Percentiles rank a stretch among this genome's conserved stretches.
Conservation (phyloP, 2,888 invertebrate genomes). For the Bombylius discolor region DNA sequence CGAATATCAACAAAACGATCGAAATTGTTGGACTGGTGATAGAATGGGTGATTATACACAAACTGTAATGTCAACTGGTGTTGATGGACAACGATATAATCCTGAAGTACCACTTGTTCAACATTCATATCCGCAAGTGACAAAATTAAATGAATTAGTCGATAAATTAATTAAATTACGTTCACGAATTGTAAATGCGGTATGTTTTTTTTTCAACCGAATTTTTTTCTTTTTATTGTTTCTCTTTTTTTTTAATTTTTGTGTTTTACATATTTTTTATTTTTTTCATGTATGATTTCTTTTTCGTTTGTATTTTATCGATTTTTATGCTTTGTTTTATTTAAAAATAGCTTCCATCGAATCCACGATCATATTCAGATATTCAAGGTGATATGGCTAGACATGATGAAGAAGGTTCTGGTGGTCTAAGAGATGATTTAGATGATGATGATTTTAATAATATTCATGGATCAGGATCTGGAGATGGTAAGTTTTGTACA, state of each 20-base stretch:
- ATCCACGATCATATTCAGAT: slow-evolving; percentile 27
- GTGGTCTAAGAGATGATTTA: slow-evolving; percentile 22
- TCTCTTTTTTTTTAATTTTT: too few species aligned
- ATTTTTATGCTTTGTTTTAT: background rate
- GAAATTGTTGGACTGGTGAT: slow-evolving; percentile 36
- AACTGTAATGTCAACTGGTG: slow-evolving; percentile 28
- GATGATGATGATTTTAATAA: slow-evolving; percentile 31
- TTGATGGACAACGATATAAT: slow-evolving; percentile 34
- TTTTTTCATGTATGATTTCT: too few species aligned
- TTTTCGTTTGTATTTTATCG: too few species aligned
- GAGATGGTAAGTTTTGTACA: slow-evolving; percentile 21
- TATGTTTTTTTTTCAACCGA: slow-evolving; percentile 17
- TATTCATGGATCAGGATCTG: slow-evolving; percentile 32
- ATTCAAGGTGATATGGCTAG: slow-evolving; percentile 36
- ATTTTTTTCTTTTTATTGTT: too few species aligned
- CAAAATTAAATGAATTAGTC: slow-evolving; percentile 30
- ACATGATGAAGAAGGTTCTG: slow-evolving; percentile 31
- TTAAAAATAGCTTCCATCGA: slow-evolving; percentile 24
- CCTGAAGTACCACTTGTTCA: slow-evolving; percentile 34
- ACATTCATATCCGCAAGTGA: slow-evolving; percentile 23
- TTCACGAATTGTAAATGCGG: slow-evolving; percentile 31
- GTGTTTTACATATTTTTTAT: too few species aligned
- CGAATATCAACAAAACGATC: slow-evolving; percentile 29
- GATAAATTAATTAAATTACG: slow-evolving; percentile 35
- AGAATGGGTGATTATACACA: slow-evolving; percentile 34